Percentiles rank a stretch among this genome's conserved stretches.
Evolutionary conservation across 2,113 vertebrate species (phyloP).

Genomic region (Muntiacus reevesi): DNA sequence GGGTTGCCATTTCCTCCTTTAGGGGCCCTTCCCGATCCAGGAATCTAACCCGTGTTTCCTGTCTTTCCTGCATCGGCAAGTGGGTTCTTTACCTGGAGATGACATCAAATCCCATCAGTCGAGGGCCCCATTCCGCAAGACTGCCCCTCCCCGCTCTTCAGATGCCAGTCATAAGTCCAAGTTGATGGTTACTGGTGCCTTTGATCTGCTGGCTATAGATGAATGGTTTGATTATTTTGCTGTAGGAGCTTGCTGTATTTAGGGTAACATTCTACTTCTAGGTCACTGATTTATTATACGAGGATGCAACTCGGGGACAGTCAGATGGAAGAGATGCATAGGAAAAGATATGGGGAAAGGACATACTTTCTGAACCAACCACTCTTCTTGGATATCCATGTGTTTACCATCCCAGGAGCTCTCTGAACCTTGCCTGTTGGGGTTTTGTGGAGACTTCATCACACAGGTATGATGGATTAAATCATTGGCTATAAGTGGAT

Average conservation of each 20-base stretch:
- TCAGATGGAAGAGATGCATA: background rate
- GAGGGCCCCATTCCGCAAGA: background rate
- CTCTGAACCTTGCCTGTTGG: background rate
- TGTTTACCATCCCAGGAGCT: background rate
- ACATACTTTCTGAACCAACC: background rate
- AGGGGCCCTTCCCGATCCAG: background rate
- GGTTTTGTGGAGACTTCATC: background rate
- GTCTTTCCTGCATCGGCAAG: background rate
- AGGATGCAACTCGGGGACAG: background rate
- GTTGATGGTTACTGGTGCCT: background rate
- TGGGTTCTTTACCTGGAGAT: background rate
- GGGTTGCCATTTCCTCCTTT: background rate
- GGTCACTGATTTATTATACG: background rate
- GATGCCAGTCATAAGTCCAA: background rate
- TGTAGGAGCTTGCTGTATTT: background rate
- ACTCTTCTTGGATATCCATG: fast-evolving
- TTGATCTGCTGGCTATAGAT: background rate
- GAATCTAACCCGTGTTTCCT: background rate
- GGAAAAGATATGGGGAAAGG: background rate
- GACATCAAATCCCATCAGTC: background rate
- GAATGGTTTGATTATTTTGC: background rate
- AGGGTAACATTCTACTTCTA: background rate
- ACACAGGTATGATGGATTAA: background rate
- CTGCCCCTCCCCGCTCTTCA: background rate
- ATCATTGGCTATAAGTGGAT: background rate